Base-by-base conservation (phyloP, 2,113 vertebrate genomes). In the Thamnaconus septentrionalis region DNA sequence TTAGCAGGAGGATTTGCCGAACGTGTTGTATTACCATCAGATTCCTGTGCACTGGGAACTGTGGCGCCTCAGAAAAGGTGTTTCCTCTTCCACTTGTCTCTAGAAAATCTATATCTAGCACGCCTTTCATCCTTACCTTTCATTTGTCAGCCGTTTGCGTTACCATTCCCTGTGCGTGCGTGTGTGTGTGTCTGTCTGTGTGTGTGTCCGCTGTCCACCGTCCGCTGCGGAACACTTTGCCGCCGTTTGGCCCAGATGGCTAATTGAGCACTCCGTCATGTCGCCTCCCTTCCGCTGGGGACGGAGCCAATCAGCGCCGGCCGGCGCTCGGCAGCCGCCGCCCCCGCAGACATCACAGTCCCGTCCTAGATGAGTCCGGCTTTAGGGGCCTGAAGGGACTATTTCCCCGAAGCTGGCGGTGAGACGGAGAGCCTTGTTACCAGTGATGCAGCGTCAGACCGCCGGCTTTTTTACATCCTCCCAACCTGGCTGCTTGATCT, bases 261-360 rank as follows among this genome's bases (percentile, higher is more conserved):
- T 90, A 88, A 90, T 86, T 86, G 87, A 87, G 78, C 83, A 81
- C 86, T 90, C 81, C 66, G 86, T 89, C 87, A 88, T 88, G 83
- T 85, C 79, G 66, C 78, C 80, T 83, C 62, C 82, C 81, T 73
- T 72, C 85, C 56, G 18, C 84, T 61, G 76, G 89, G 81, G 86
- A 80, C 70, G 43, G 49, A 68, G 83, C 81, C 89, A 89, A 87
- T 90, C 85, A 58, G 77, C 64, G 43, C 72, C 56, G 80, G 69
- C 75, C 81, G 74, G 18, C 71, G 69, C 79, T 76, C 63, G 67
- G 77, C 74, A 52, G 42, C 76, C 18, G 66, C 67, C 70, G 31
- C 77, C 79, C 73, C 72, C 73, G 56, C 81, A 85, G 71, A 81
- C 80, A 78, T 68, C 66, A 51, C 69, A 82, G 81, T 69, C 80